A percentile compares a stretch with the other conserved stretches of the same genome.
These are phyloP conservation scores for Cygnus atratus DNA, from an alignment of 2,113 vertebrate species.

Conservation along the genomic window DNA sequence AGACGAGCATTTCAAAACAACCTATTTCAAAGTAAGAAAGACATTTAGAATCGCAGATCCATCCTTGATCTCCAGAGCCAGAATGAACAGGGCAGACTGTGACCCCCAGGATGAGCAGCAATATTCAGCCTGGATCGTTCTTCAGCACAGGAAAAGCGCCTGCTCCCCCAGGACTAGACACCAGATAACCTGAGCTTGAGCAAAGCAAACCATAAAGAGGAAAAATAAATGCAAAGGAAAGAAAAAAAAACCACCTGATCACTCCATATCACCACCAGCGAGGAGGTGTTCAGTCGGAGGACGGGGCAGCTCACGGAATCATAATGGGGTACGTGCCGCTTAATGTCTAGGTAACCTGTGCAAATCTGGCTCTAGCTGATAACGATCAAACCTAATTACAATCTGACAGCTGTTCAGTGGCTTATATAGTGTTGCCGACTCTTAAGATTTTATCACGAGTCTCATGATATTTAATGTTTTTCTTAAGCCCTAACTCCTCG, in stretches of 20 bases:
- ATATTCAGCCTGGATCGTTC: neutral
- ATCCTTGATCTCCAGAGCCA: neutral
- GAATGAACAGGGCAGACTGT: neutral
- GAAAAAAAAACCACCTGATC: neutral
- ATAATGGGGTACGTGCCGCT: neutral
- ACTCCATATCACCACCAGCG: neutral
- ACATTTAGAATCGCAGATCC: neutral
- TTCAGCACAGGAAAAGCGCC: neutral
- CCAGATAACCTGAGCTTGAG: neutral
- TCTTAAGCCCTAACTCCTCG: slow-evolving; percentile 13
- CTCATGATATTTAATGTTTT: neutral
- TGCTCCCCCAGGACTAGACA: neutral
- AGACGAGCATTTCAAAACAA: neutral
- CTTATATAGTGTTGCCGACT: neutral
- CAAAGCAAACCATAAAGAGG: neutral
- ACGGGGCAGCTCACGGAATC: neutral
- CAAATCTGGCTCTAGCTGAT: slow-evolving; percentile 24
- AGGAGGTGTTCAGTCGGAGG: neutral
- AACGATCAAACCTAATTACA: slow-evolving; percentile 33
- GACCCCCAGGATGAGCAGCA: neutral
- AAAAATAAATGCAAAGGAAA: neutral
- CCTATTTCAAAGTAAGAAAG: neutral
- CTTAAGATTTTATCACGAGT: slow-evolving; percentile 35
- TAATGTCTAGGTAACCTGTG: neutral
- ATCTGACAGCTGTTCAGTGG: slow-evolving; percentile 3